These are phyloP conservation scores for Epizoanthus rinbou DNA, from an alignment of 92 coral and sea anemone genomes.

Conservation along the genomic window DNA sequence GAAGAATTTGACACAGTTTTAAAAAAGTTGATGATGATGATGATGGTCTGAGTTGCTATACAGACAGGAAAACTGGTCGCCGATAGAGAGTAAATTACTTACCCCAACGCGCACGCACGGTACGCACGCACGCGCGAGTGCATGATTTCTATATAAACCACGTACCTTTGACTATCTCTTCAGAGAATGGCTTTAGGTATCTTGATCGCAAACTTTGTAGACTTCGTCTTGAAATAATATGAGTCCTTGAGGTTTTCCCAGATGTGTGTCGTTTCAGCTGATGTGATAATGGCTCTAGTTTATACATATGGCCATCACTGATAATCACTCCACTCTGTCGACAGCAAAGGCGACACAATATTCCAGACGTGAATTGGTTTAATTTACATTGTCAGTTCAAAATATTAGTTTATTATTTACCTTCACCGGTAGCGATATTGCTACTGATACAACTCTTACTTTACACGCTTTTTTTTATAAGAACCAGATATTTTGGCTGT, in stretches of 20 bases:
- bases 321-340: conserved; percentile 68
- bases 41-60: too few species aligned
- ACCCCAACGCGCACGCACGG: neutral
- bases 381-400: too few species aligned
- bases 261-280: conserved; percentile 45
- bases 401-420: too few species aligned
- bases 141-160: neutral
- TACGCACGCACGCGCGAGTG: neutral
- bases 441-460: too few species aligned
- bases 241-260: conserved; percentile 47
- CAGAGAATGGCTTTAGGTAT: conserved; percentile 21
- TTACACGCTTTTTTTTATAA: too few species aligned
- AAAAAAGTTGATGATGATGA: too few species aligned
- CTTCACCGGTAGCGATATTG: too few species aligned
- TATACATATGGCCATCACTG: conserved; percentile 60
- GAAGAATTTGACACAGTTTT: too few species aligned
- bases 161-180: conserved; percentile 15
- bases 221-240: conserved; percentile 73
- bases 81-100: too few species aligned
- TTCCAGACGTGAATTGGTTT: too few species aligned
- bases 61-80: too few species aligned
- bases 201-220: conserved; percentile 8
- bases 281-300: conserved; percentile 67
- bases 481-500: too few species aligned
- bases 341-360: neutral